Percentiles rank a stretch among this genome's conserved stretches.
phyloP scores from a whole-genome alignment of 2,888 invertebrate genomes.

The Ferdinandea cuprea region DNA sequence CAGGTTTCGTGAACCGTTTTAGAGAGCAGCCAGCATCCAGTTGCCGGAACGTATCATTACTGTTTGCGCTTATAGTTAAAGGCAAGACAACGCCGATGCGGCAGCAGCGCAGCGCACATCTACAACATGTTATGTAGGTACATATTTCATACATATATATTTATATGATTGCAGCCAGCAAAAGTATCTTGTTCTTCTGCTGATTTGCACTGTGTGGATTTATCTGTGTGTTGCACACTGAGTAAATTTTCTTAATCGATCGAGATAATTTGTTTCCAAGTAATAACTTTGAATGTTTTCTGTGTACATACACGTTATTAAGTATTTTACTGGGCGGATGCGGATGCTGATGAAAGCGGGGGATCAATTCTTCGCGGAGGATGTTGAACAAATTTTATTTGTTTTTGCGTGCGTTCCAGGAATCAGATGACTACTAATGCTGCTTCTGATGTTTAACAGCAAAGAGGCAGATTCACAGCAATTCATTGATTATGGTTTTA shows the following conservation, averaged over 20 bases:
- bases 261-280: conserved; percentile 74
- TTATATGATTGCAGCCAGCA: not conserved
- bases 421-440: conserved; percentile 35
- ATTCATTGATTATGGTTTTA: conserved; percentile 66
- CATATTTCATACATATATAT: no score
- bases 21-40: conserved; percentile 46
- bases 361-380: conserved; percentile 21
- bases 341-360: conserved; percentile 21
- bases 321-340: conserved; percentile 47
- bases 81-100: conserved; percentile 11
- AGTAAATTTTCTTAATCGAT: conserved; percentile 71
- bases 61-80: conserved; percentile 30
- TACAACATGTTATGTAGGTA: no score
- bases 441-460: not conserved
- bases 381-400: conserved; percentile 65
- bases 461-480: conserved; percentile 37
- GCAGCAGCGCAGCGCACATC: conserved; percentile 19
- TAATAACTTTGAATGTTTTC: conserved; percentile 68
- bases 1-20: conserved; percentile 61
- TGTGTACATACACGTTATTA: conserved; percentile 44
- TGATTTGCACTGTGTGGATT: conserved; percentile 23
- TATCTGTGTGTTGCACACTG: conserved; percentile 41
- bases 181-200: conserved; percentile 49
- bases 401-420: conserved; percentile 63
- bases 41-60: conserved; percentile 64